Base-by-base conservation (phyloP, 2,888 invertebrate species). In the Nycteola revayana region DNA sequence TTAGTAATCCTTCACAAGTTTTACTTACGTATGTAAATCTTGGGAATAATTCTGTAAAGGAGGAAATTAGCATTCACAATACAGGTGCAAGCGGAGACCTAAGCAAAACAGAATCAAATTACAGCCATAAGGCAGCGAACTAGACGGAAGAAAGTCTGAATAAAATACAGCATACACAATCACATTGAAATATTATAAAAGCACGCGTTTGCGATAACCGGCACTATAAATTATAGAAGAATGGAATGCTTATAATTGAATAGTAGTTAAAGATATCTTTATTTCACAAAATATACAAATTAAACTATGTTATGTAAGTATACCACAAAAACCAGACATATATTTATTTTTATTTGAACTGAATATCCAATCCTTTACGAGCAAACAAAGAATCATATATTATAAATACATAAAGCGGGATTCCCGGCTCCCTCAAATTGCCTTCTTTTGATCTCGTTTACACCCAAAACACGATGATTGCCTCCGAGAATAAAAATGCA, bases 401-500 rank as follows among this genome's bases (percentile, higher is more conserved):
- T 18, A 28, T 14, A 10, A 9, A 26, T 17, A 17, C 28, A 3
- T 14, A 21, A 23, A 23, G 8, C 21, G 10, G 21, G 10, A 25
- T 48, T 40, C 47, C 44, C 30, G 34, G 42, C 34, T 46, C 44
- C 52, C 43, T 55, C 49, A 55, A 52, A 63, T 55, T 48, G 56
- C 36, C 43, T 42, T 43, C 2, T 62, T 63, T 60, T 60, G 55
- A 66, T 66, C 64, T 69, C 53, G 60, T 73, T 71, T 69, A 56
- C 61, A 67, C 62, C 48, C 72, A 46, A 64, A 72, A 65, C 76
- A 72, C 76, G 73, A 71, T 60, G 53, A 43, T 53, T 62, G 66
- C 66, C 67, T 50, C 46, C 58, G 61, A 53, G 53, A 63, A 71
- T 72, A 75, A 76, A 74, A 77, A 77, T 72, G 70, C 65, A 65